Evolutionary conservation across 2,797 vertebrate species (phyloP).

Genomic region (Falco biarmicus): DNA sequence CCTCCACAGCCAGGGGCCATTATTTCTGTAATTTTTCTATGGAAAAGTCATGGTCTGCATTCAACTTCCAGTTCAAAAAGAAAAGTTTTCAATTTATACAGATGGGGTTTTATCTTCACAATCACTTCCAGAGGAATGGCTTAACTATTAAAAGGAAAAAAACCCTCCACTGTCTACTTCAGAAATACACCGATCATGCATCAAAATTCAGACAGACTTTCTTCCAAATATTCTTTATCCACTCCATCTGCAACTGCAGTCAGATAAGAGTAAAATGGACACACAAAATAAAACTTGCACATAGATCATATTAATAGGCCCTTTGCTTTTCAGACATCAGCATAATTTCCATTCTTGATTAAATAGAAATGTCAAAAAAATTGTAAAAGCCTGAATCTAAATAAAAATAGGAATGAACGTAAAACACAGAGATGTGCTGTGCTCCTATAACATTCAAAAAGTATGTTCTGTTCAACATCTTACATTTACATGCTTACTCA

Average conservation of each 20-base stretch:
- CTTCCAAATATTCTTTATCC: conserved; percentile 47
- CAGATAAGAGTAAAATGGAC: conserved; percentile 30
- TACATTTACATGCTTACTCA: background rate
- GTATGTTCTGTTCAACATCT: background rate
- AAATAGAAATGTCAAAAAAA: background rate
- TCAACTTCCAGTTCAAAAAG: conserved; percentile 68
- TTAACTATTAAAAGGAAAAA: conserved; percentile 45
- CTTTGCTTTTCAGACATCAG: background rate
- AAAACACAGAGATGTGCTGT: background rate
- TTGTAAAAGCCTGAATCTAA: background rate
- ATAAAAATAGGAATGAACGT: background rate
- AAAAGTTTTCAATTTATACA: conserved; percentile 72
- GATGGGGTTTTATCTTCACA: conserved; percentile 58
- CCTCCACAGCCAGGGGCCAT: conserved; percentile 47
- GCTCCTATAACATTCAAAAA: background rate
- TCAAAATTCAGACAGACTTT: conserved; percentile 38
- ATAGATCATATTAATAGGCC: conserved; percentile 2
- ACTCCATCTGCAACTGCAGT: background rate
- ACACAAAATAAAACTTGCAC: conserved; percentile 20
- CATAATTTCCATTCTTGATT: background rate
- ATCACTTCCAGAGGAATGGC: conserved; percentile 54
- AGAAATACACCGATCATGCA: conserved; percentile 18
- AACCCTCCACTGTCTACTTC: background rate
- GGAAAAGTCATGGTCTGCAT: conserved; percentile 67
- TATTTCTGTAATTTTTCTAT: conserved; percentile 71